A percentile compares a stretch with the other conserved stretches of the same genome.
These are phyloP conservation scores for Microcebus tavaratra DNA, from an alignment of 2,113 vertebrate genomes.

Conservation along the genomic window DNA sequence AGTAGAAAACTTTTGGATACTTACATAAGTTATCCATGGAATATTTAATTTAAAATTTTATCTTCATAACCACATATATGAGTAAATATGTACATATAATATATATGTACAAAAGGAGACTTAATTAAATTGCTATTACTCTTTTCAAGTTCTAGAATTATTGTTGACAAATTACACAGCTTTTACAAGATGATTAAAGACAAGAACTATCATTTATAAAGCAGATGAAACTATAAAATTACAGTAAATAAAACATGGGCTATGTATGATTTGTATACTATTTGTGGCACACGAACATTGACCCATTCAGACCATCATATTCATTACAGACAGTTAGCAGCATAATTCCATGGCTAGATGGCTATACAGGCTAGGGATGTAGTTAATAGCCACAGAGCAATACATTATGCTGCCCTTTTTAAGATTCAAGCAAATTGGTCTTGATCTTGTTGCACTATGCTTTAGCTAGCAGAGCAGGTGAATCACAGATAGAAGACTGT, in stretches of 20 bases:
- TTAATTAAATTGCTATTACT: conserved; percentile 1
- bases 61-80: background rate
- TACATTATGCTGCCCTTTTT: background rate
- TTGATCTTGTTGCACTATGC: background rate
- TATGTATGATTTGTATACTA: background rate
- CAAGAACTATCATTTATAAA: background rate
- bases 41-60: background rate
- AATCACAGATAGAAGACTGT: background rate
- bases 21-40: background rate
- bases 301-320: background rate
- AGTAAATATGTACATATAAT: background rate
- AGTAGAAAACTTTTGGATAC: conserved; percentile 4
- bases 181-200: conserved; percentile 1
- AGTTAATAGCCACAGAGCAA: background rate
- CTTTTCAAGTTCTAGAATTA: background rate
- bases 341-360: background rate
- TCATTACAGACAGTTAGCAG: background rate
- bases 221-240: background rate
- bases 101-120: background rate
- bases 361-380: background rate
- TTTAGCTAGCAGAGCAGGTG: background rate
- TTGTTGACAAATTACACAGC: background rate
- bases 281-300: background rate
- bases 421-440: background rate
- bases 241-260: background rate